Evolutionary conservation across 2,888 invertebrate genomes (phyloP).

Genomic region (Cyrtodaria siliqua): DNA sequence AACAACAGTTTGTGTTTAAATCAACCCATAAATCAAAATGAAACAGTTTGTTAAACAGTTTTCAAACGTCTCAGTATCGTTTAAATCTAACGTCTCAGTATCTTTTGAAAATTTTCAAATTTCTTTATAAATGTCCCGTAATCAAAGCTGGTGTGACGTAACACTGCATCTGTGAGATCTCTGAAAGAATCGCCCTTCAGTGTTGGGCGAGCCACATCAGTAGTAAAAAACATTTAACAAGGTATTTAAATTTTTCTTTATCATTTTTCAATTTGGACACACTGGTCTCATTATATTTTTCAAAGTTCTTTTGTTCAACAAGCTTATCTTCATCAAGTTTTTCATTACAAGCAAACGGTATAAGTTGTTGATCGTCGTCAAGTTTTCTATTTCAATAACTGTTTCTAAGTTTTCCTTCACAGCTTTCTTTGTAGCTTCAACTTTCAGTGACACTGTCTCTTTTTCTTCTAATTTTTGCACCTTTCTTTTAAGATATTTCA

Average conservation of each 20-base stretch:
- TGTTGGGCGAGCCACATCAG: conserved; percentile 12
- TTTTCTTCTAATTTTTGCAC: conserved; percentile 10
- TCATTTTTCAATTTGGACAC: neutral
- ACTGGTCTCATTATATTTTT: too few species aligned
- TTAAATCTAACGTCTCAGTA: conserved; percentile 25
- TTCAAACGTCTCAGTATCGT: too few species aligned
- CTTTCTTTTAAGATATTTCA: conserved; percentile 15
- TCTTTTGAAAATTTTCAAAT: conserved; percentile 30
- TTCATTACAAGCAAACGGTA: neutral
- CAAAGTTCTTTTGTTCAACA: too few species aligned
- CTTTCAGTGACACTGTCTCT: too few species aligned
- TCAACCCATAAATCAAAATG: too few species aligned
- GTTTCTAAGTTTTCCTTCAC: conserved; percentile 1
- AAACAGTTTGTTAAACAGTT: too few species aligned
- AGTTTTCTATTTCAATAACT: conserved; percentile 7
- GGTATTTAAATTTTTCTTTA: conserved; percentile 31
- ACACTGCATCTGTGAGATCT: conserved; percentile 16
- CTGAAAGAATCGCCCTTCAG: conserved; percentile 9
- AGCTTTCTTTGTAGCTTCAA: neutral
- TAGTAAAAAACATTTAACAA: conserved; percentile 14
- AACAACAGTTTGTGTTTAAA: too few species aligned
- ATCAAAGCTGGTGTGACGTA: conserved; percentile 15
- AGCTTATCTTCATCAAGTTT: too few species aligned
- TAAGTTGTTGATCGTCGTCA: neutral
- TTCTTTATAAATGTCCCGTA: conserved; percentile 18